Base-by-base conservation (phyloP, 2,888 invertebrate species). In the Frankliniella intonsa region DNA sequence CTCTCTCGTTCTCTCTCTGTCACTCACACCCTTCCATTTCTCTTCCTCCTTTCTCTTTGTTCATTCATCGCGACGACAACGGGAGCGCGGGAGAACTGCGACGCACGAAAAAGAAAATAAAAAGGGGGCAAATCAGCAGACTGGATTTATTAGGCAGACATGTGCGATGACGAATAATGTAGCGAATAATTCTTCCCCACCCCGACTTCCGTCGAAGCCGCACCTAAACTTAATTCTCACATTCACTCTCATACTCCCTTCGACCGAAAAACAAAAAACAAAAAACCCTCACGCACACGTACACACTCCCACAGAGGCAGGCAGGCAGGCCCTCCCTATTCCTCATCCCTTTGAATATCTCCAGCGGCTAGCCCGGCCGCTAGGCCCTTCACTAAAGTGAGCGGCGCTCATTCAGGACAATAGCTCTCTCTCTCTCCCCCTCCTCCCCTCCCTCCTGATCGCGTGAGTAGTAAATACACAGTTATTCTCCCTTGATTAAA, bases 401-500 rank as follows among this genome's bases (percentile, higher is more conserved):
- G 55, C 55, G 55, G 55, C 55, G 55, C 55, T 55, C 55, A 55
- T 55, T 17, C 14, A 12, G 69, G 69, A 69, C 69, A 69, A 69
- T 69, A 69, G 69, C 12, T 17, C 55, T 8, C 55, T 11, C 55
- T 8, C 1, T 17, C 55, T 2, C 55, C 14, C 55, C 5, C 38
- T 38, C 38, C 5, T 5, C 55, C 55, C 7, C 55, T 55, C 2
- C 8, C 55, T 55, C 55, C 3, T n/a, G 69, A 69, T 69, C 69
- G 69, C 69, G 22, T 69, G 69, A 69, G 69, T 11, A 69, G 69
- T 69, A 69, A 69, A 69, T 69, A 69, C 69, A 69, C 69, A 69
- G 69, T 69, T 69, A 69, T 69, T 69, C 69, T 22, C 69, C 69
- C 69, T 69, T 69, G 69, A 69, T 69, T 69, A 69, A 69, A 69